Percentiles rank a stretch among this genome's conserved stretches.
phyloP scores from a whole-genome alignment of 1,140 invertebrate genomes.

The Galendromus occidentalis region DNA sequence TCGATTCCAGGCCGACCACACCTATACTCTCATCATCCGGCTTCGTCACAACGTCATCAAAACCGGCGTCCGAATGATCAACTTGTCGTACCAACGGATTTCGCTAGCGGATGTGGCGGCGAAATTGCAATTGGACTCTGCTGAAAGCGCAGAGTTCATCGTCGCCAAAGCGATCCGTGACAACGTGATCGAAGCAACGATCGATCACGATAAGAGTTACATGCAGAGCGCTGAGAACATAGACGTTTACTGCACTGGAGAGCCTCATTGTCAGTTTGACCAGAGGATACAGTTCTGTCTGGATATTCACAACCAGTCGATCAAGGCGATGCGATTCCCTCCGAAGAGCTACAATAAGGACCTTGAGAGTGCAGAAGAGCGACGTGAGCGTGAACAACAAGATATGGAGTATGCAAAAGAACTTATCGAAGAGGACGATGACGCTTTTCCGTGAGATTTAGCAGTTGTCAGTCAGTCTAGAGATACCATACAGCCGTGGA shows the following conservation, averaged over 20 bases:
- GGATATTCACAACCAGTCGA: constrained; percentile 86
- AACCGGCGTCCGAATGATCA: constrained; percentile 90
- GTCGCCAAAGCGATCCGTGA: constrained; percentile 98
- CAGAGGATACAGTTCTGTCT: constrained; percentile 93
- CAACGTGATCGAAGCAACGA: constrained; percentile 89
- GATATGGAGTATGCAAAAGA: constrained; percentile 93
- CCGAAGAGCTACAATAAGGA: constrained; percentile 97
- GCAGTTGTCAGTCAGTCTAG: not conserved
- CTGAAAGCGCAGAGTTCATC: constrained; percentile 96
- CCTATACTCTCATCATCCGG: constrained; percentile 79
- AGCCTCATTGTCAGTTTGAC: constrained; percentile 90
- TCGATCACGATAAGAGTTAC: constrained; percentile 84
- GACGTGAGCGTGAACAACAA: constrained; percentile 84
- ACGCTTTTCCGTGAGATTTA: constrained; percentile 26
- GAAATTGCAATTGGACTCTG: constrained; percentile 77
- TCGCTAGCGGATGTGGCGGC: constrained; percentile 79
- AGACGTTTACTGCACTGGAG: constrained; percentile 89
- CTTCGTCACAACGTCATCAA: constrained; percentile 97
- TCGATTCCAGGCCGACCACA: constrained; percentile 67
- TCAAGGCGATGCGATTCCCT: constrained; percentile 87
- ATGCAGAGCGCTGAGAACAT: constrained; percentile 92
- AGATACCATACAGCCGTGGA: not conserved
- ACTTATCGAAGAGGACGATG: constrained; percentile 96
- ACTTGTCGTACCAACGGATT: constrained; percentile 86
- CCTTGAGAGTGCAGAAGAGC: constrained; percentile 62